Percentiles rank a stretch among this genome's conserved stretches.
phyloP scores from a whole-genome alignment of 2,113 vertebrate genomes.

The Myiozetetes cayanensis region DNA sequence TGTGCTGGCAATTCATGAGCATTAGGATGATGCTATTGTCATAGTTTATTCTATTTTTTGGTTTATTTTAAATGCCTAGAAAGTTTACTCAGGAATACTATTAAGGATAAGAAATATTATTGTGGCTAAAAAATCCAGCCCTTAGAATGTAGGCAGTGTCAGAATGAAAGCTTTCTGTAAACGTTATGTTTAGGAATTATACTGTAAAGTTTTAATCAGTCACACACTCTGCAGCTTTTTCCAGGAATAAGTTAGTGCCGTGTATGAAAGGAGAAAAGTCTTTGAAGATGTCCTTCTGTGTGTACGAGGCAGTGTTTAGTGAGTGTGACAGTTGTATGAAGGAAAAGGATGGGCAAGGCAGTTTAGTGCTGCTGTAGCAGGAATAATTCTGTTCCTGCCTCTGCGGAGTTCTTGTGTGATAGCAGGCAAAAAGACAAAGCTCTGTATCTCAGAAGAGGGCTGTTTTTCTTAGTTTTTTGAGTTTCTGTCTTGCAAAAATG shows the following conservation, averaged over 20 bases:
- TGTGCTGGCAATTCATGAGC: background rate
- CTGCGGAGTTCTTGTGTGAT: background rate
- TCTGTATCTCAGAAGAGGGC: background rate
- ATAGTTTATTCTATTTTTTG: background rate
- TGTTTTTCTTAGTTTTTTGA: background rate
- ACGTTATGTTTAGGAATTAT: background rate
- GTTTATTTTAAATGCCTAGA: background rate
- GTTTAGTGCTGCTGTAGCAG: background rate
- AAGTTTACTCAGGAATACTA: background rate
- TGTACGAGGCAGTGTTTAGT: background rate
- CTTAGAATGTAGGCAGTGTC: background rate
- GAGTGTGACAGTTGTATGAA: accelerated
- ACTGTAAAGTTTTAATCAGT: background rate
- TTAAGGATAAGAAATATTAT: background rate
- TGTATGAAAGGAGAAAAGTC: background rate
- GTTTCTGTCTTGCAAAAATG: background rate
- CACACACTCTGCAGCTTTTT: background rate
- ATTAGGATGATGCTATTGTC: background rate
- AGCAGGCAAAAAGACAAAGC: background rate
- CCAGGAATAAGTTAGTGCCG: background rate
- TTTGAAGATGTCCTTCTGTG: background rate
- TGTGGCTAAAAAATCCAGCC: background rate
- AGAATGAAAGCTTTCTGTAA: background rate
- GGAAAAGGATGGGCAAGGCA: background rate
- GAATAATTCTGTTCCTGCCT: background rate